Percentiles rank a stretch among this genome's conserved stretches.
Conservation (phyloP, 2,797 vertebrate species). For the Sebastes cheni region DNA sequence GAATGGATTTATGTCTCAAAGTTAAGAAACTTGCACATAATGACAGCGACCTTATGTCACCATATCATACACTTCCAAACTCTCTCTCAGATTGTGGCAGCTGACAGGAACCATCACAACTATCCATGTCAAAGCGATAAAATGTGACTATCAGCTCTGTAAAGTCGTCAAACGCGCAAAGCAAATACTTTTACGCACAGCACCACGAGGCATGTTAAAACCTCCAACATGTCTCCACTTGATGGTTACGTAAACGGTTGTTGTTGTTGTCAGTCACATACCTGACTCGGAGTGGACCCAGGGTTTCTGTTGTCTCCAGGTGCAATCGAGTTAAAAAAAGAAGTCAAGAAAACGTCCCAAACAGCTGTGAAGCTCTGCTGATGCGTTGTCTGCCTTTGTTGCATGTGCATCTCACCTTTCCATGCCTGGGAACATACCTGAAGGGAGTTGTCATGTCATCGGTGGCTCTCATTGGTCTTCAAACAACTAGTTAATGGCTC, state of each 20-base stretch:
- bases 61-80: fast-evolving
- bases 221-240: neutral
- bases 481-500: neutral
- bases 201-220: neutral
- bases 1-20: neutral
- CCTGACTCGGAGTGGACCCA: slow-evolving; percentile 61
- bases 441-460: slow-evolving; percentile 53
- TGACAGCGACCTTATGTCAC: neutral
- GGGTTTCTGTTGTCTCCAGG: slow-evolving; percentile 1
- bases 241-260: neutral
- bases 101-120: neutral
- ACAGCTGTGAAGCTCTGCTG: neutral
- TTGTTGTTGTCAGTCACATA: slow-evolving; percentile 11
- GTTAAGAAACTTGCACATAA: neutral
- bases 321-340: neutral
- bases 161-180: neutral
- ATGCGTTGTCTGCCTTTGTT: slow-evolving; percentile 19
- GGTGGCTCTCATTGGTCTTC: slow-evolving; percentile 46
- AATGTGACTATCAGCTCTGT: neutral
- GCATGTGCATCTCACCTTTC: slow-evolving; percentile 60
- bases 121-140: neutral
- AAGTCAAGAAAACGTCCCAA: neutral
- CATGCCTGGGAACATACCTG: slow-evolving; percentile 30
- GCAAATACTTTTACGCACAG: neutral
- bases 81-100: neutral